phyloP scores from a whole-genome alignment of 2,113 vertebrate species.

The Erythrolamprus reginae region DNA sequence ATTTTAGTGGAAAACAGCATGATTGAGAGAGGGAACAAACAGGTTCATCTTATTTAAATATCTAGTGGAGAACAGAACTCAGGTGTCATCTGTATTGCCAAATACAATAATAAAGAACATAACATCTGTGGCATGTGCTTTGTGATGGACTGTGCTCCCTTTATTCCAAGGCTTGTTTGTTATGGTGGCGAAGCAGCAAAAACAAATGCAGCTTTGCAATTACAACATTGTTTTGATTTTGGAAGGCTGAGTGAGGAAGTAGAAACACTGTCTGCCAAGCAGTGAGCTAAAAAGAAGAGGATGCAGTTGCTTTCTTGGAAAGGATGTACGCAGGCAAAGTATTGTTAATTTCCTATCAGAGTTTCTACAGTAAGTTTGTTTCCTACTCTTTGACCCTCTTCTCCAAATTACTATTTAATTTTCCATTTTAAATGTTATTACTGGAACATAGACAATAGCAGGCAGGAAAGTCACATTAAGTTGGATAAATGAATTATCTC shows the following conservation, averaged over 20 bases:
- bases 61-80: neutral
- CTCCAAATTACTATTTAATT: neutral
- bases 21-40: neutral
- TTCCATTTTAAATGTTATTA: neutral
- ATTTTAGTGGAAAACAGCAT: neutral
- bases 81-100: neutral
- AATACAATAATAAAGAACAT: neutral
- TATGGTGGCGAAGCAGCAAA: neutral
- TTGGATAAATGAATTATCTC: neutral
- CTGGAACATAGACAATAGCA: neutral
- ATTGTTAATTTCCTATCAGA: neutral
- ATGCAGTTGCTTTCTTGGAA: neutral
- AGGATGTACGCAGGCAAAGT: neutral
- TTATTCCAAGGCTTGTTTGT: neutral
- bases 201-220: accelerated
- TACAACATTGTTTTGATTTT: slow-evolving; percentile 11
- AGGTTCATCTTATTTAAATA: neutral
- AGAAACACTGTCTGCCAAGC: slow-evolving; percentile 9
- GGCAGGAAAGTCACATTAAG: neutral
- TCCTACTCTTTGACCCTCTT: slow-evolving; percentile 2
- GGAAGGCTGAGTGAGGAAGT: neutral
- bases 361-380: accelerated
- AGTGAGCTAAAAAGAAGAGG: neutral
- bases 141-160: neutral
- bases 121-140: slow-evolving; percentile 4